Evolutionary conservation across 1,140 invertebrate genomes (phyloP), one percentile per base, ranked within the genome.

Genomic region (Agrilus planipennis): DNA sequence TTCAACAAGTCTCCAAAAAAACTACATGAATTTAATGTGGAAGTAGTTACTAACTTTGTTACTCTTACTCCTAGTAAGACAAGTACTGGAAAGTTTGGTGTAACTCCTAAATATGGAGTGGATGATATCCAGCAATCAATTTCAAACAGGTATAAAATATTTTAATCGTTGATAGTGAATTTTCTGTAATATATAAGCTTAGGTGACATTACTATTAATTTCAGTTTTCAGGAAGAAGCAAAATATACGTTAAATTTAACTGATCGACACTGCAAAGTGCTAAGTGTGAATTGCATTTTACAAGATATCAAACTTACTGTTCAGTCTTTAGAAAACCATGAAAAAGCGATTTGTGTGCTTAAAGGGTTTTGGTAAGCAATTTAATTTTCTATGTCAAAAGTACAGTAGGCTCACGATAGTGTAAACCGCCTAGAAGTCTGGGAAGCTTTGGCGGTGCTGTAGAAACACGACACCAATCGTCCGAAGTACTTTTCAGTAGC

Each of bases 361-460:
- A 57, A 50, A 47, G 61, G 56, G 34, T 64, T 60, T 51, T 73
- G 70, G 67, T 69, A 60, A 56, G 46, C 45, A 22, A n/a, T 52
- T 44, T 4, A 10, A 15, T n/a, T n/a, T n/a, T n/a, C n/a, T n/a
- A n/a, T n/a, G n/a, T n/a, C n/a, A n/a, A n/a, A n/a, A n/a, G n/a
- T n/a, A n/a, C n/a, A n/a, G n/a, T n/a, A n/a, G n/a, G n/a, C n/a
- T n/a, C n/a, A n/a, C n/a, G n/a, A n/a, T n/a, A n/a, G n/a, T n/a
- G n/a, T n/a, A n/a, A n/a, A n/a, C n/a, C n/a, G n/a, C n/a, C n/a
- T n/a, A n/a, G n/a, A n/a, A n/a, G n/a, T n/a, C n/a, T n/a, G n/a
- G n/a, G n/a, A n/a, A n/a, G n/a, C n/a, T n/a, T n/a, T n/a, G n/a
- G n/a, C n/a, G n/a, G n/a, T n/a, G n/a, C n/a, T n/a, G n/a, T n/a